Evolutionary conservation across 2,888 invertebrate genomes (phyloP).

Genomic region (Drosophila birchii): DNA sequence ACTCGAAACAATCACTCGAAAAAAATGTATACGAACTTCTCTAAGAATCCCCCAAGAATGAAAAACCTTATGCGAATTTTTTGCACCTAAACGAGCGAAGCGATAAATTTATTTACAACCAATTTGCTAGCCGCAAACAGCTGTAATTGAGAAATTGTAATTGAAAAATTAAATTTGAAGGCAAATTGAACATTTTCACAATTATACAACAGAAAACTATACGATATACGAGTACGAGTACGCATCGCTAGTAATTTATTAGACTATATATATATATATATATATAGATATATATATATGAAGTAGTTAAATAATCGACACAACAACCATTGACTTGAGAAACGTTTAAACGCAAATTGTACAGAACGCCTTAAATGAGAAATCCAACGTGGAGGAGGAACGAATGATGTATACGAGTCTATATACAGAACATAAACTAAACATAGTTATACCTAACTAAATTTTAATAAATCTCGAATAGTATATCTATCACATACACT

Average conservation of each 20-base stretch:
- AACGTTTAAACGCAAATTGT: slow-evolving; percentile 77
- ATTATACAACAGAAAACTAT: slow-evolving; percentile 67
- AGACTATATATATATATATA: slow-evolving; percentile 61
- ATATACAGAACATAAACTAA: slow-evolving; percentile 70
- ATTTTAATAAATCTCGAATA: slow-evolving; percentile 57
- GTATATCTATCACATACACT: slow-evolving; percentile 35
- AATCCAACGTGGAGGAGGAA: slow-evolving; percentile 52
- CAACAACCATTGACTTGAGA: slow-evolving; percentile 72
- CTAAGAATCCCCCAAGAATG: slow-evolving; percentile 59
- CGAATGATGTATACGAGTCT: slow-evolving; percentile 79
- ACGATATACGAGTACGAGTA: slow-evolving; percentile 62
- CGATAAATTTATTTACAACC: slow-evolving; percentile 71
- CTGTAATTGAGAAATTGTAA: slow-evolving; percentile 27
- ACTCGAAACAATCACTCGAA: slow-evolving; percentile 76
- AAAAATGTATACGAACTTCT: slow-evolving; percentile 83
- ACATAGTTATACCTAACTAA: slow-evolving; percentile 72
- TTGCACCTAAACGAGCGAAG: slow-evolving; percentile 61
- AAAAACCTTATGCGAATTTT: slow-evolving; percentile 63
- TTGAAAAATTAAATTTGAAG: slow-evolving; percentile 17
- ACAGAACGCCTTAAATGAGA: slow-evolving; percentile 79
- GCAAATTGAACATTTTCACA: slow-evolving; percentile 60
- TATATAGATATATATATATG: too few relatives aligned
- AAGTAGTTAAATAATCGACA: slow-evolving; percentile 76
- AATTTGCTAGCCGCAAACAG: slow-evolving; percentile 45
- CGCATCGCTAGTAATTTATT: slow-evolving; percentile 76